Percentiles rank a stretch among this genome's conserved stretches.
These are phyloP conservation scores for Chaetodon trifasciatus DNA, from an alignment of 2,797 vertebrate genomes.

Conservation along the genomic window DNA sequence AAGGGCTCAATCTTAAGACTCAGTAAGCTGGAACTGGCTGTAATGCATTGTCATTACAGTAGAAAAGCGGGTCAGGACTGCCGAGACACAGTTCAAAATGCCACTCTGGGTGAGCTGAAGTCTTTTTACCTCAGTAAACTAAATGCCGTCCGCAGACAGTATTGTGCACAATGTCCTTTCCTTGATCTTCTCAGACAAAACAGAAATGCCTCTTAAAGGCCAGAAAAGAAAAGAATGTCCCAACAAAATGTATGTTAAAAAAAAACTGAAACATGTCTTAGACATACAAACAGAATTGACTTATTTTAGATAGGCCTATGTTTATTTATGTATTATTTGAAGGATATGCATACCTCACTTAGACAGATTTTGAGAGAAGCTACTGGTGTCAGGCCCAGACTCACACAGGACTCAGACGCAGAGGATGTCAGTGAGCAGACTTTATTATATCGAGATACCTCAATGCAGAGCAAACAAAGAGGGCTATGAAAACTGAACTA, in stretches of 20 bases:
- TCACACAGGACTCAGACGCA: no score
- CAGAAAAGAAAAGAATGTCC: conserved; percentile 8
- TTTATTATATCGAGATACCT: no score
- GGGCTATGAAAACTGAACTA: no score
- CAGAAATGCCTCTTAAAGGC: conserved; percentile 38
- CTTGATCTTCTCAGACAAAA: conserved; percentile 53
- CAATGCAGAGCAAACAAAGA: no score
- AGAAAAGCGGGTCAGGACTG: conserved; percentile 75
- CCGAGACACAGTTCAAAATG: conserved; percentile 72
- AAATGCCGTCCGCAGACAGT: conserved; percentile 49
- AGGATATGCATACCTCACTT: no score
- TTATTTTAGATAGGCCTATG: not conserved
- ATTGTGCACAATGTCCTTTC: conserved; percentile 54
- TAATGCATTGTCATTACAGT: conserved; percentile 81
- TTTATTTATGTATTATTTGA: no score
- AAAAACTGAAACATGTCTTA: not conserved
- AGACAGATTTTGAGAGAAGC: no score
- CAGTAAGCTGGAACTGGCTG: conserved; percentile 84
- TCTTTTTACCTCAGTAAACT: conserved; percentile 59
- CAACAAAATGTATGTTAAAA: not conserved
- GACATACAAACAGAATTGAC: no score
- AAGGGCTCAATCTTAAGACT: conserved; percentile 84
- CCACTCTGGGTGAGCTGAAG: conserved; percentile 46
- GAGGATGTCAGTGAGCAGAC: no score
- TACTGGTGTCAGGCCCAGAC: no score